phyloP scores from a whole-genome alignment of 2,113 vertebrate genomes.

The Planiliza haematocheilus region DNA sequence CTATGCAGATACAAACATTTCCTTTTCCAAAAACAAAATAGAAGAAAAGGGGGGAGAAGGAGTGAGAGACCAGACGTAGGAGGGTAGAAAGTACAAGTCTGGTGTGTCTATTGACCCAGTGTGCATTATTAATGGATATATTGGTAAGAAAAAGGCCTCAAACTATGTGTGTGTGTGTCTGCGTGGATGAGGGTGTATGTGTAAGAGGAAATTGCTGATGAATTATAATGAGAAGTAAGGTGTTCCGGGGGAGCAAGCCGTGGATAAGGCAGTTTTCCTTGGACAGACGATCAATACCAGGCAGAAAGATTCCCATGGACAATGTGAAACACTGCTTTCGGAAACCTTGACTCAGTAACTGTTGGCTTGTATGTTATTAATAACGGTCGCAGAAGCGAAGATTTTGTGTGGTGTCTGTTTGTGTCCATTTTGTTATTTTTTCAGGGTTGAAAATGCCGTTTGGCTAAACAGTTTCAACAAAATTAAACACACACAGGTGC shows the following conservation, averaged over 20 bases:
- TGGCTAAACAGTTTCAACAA: background rate
- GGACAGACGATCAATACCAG: slow-evolving; percentile 73
- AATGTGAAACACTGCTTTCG: slow-evolving; percentile 64
- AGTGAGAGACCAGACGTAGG: slow-evolving; percentile 1
- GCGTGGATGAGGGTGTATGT: slow-evolving; percentile 42
- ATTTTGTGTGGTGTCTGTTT: slow-evolving; percentile 35
- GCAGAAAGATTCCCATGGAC: slow-evolving; percentile 71
- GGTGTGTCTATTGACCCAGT: slow-evolving; percentile 71
- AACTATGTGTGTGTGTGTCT: slow-evolving; percentile 53
- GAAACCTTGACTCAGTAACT: slow-evolving; percentile 69
- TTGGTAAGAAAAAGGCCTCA: slow-evolving; percentile 68
- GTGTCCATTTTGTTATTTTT: background rate
- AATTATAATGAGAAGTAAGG: slow-evolving; percentile 79
- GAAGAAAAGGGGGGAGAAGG: background rate
- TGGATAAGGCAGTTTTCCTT: slow-evolving; percentile 63
- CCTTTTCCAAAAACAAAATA: background rate
- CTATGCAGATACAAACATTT: too few species aligned
- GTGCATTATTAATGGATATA: slow-evolving; percentile 82
- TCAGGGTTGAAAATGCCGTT: background rate
- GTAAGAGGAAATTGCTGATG: slow-evolving; percentile 77
- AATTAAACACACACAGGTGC: background rate
- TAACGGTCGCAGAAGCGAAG: slow-evolving; percentile 49
- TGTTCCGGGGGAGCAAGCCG: slow-evolving; percentile 72
- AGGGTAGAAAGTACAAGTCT: slow-evolving; percentile 26
- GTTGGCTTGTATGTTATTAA: slow-evolving; percentile 69